These are phyloP conservation scores for Neopelma chrysocephalum DNA, from an alignment of 2,797 vertebrate genomes.

Conservation along the genomic window DNA sequence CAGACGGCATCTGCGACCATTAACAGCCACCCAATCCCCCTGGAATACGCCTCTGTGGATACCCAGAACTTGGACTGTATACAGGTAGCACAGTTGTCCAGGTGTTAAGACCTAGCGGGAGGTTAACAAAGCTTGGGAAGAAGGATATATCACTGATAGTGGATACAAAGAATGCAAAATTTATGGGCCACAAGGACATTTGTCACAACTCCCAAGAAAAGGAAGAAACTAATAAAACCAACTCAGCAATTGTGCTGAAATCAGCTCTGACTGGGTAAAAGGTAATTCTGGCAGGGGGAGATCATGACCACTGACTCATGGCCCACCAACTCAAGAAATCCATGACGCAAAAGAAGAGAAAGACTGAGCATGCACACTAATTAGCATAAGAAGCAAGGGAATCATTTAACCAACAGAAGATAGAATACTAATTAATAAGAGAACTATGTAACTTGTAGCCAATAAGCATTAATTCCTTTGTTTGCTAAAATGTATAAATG, in stretches of 20 bases:
- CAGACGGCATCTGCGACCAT: rapidly evolving
- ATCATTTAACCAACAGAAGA: not conserved
- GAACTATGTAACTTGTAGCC: not conserved
- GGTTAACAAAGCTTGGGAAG: not conserved
- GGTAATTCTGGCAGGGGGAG: not conserved
- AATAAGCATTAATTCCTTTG: not conserved
- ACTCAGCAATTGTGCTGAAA: not conserved
- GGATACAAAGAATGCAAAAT: not conserved
- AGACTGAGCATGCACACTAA: not conserved
- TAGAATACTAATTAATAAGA: not conserved
- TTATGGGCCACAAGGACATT: not conserved
- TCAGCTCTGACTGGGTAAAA: not conserved
- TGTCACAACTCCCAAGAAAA: not conserved
- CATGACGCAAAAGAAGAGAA: not conserved
- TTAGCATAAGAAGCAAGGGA: not conserved
- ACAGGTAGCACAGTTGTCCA: not conserved
- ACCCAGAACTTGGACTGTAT: not conserved
- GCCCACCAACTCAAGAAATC: not conserved
- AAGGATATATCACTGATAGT: not conserved
- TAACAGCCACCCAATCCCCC: not conserved
- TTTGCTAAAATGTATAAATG: not conserved
- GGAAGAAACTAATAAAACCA: not conserved
- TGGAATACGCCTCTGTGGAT: not conserved
- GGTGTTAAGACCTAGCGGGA: not conserved
- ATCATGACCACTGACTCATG: rapidly evolving